Evolutionary conservation across 2,797 vertebrate genomes (phyloP).

Genomic region (Notolepis coatsorum): DNA sequence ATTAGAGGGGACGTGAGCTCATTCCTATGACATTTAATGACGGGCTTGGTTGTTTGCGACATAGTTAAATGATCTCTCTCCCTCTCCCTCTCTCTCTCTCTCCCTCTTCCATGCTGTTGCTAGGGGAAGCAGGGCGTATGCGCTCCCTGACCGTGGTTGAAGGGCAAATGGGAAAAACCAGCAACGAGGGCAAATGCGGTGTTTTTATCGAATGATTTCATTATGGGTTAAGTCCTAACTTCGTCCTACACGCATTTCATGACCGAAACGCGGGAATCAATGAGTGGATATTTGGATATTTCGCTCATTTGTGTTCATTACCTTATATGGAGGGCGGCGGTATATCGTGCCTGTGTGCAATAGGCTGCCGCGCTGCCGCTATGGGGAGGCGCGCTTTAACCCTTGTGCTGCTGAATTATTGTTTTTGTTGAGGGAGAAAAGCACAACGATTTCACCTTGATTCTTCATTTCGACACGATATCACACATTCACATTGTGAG

Average conservation of each 20-base stretch:
- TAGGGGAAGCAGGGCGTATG: conserved; percentile 83
- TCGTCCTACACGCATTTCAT: conserved; percentile 14
- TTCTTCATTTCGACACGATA: not conserved
- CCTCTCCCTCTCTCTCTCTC: conserved; percentile 7
- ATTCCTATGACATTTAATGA: conserved; percentile 35
- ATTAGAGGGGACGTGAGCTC: conserved; percentile 12
- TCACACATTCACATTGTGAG: not conserved
- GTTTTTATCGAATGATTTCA: conserved; percentile 37
- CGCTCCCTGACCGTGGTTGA: conserved; percentile 70
- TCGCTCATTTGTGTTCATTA: conserved; percentile 71
- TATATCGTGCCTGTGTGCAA: conserved; percentile 76
- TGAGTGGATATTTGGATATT: conserved; percentile 52
- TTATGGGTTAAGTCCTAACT: not conserved
- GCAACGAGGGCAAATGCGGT: conserved; percentile 30
- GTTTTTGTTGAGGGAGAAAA: conserved; percentile 33
- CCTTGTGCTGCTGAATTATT: conserved; percentile 79
- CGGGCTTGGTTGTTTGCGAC: conserved; percentile 51
- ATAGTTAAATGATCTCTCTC: conserved; percentile 50
- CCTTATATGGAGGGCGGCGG: conserved; percentile 85
- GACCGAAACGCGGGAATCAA: conserved; percentile 46
- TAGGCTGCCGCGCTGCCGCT: conserved; percentile 79
- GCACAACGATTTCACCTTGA: not conserved
- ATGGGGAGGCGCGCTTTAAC: conserved; percentile 75
- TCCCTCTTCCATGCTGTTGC: conserved; percentile 72
- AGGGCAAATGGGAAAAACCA: conserved; percentile 62